Base-by-base conservation (phyloP, 2,888 invertebrate genomes). In the Carterocephalus palaemon region DNA sequence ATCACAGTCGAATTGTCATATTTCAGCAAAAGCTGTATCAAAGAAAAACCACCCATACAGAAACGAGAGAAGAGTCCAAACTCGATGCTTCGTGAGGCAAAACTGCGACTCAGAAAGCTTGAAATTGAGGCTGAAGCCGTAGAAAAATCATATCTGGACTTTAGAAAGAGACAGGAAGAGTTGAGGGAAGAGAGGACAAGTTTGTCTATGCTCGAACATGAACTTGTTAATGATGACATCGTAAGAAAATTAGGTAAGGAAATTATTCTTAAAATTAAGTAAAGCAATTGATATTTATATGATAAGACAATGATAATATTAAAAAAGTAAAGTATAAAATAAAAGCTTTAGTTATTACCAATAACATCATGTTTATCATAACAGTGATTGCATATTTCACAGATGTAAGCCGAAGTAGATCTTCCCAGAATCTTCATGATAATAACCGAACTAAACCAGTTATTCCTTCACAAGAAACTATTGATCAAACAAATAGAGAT, bases 41-140 rank as follows among this genome's bases (percentile, higher is more conserved):
- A 57, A 40, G 51, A 53, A 1, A 22, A 24, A 4, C 23, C 52
- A 0, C 43, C 40, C 0, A 12, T 42, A 7, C 12, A 31, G 0
- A 31, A 47, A 1, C 62, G 73, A 1, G 73, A 72, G 1, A 67
- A 65, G 31, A 86, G 83, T 54, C 86, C 88, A 0, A 84, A 77
- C 28, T 74, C 84, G 1, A 83, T 89, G 10, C 67, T 90, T 2
- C 70, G 82, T 17, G 88, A 90, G 59, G 89, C 90, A 0, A 84
- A 85, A 51, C 62, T 71, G 23, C 78, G 88, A 2, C 69, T 90
- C 1, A 71, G 83, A 48, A 81, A 85, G 60, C 59, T 91, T 47
- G 89, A 90, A 67, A 79, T 88, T n/a, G 90, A 91, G 55, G 90
- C 89, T 8, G 88, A 88, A 38, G 88, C 88, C 1, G 88, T 90